Percentiles rank a stretch among this genome's conserved stretches.
phyloP scores from a whole-genome alignment of 2,113 vertebrate genomes.

The Vireo altiloquus region DNA sequence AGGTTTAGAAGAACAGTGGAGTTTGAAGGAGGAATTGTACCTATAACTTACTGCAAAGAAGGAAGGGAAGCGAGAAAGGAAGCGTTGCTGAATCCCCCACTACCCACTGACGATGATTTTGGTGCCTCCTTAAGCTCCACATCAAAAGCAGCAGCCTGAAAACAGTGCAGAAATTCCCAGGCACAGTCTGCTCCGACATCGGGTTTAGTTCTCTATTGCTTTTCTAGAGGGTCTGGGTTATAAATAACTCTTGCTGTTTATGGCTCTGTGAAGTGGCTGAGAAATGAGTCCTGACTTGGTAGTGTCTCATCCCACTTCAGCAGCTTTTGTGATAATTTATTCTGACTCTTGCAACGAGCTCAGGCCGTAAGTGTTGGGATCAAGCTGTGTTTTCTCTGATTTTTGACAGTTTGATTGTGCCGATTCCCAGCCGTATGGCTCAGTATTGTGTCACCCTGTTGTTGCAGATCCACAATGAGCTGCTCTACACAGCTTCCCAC shows the following conservation, averaged over 20 bases:
- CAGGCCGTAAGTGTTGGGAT: not conserved
- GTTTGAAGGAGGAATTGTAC: not conserved
- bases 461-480: slow-evolving; percentile 75
- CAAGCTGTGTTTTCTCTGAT: not conserved
- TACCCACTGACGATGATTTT: not conserved
- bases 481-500: slow-evolving; percentile 80
- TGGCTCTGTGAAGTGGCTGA: slow-evolving; percentile 21
- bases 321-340: slow-evolving; percentile 36
- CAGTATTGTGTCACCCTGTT: not conserved
- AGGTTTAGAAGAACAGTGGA: not conserved
- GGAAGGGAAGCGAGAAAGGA: not conserved
- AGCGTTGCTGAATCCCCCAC: not conserved
- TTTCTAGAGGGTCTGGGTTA: slow-evolving; percentile 2
- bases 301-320: not conserved
- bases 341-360: not conserved
- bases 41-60: not conserved
- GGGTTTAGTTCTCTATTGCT: not conserved
- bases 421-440: accelerated
- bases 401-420: not conserved
- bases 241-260: slow-evolving; percentile 17
- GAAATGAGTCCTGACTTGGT: slow-evolving; percentile 17
- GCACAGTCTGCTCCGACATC: not conserved
- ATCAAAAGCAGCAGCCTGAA: not conserved
- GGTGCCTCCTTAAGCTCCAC: not conserved
- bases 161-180: not conserved